phyloP scores from a whole-genome alignment of 2,113 vertebrate species.

The Plecotus auritus region DNA sequence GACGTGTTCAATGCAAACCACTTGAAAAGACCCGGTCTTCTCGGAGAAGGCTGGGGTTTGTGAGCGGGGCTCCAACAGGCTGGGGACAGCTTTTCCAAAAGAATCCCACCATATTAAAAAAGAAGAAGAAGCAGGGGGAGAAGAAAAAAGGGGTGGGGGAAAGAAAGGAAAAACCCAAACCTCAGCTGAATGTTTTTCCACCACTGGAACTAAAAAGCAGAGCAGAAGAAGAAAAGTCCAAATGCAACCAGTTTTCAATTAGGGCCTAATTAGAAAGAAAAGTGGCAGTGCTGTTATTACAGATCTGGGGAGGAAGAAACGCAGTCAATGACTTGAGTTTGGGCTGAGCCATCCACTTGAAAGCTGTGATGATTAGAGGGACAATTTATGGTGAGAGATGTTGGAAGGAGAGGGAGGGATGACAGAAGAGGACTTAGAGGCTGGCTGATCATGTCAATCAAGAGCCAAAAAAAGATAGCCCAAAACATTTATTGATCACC shows the following conservation, averaged over 20 bases:
- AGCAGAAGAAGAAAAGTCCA: constrained; percentile 79
- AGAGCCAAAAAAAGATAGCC: neutral
- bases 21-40: constrained; percentile 85
- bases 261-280: constrained; percentile 87
- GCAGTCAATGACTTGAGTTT: constrained; percentile 14
- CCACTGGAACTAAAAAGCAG: constrained; percentile 82
- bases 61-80: constrained; percentile 72
- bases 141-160: neutral
- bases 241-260: constrained; percentile 84
- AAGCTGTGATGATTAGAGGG: constrained; percentile 70
- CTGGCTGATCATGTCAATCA: neutral
- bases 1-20: constrained; percentile 85
- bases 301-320: constrained; percentile 65
- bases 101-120: constrained; percentile 84
- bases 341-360: constrained; percentile 72
- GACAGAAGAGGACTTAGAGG: neutral
- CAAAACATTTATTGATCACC: neutral
- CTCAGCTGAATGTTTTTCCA: constrained; percentile 87
- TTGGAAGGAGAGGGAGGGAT: neutral
- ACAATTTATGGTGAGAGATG: constrained; percentile 34
- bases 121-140: neutral
- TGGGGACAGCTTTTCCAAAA: constrained; percentile 83
- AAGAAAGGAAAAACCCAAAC: constrained; percentile 78
- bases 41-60: constrained; percentile 82
- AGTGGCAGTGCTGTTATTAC: constrained; percentile 80